A percentile compares a stretch with the other conserved stretches of the same genome.
These are phyloP conservation scores for Gryllus longicercus DNA, from an alignment of 2,888 invertebrate species.

Conservation along the genomic window DNA sequence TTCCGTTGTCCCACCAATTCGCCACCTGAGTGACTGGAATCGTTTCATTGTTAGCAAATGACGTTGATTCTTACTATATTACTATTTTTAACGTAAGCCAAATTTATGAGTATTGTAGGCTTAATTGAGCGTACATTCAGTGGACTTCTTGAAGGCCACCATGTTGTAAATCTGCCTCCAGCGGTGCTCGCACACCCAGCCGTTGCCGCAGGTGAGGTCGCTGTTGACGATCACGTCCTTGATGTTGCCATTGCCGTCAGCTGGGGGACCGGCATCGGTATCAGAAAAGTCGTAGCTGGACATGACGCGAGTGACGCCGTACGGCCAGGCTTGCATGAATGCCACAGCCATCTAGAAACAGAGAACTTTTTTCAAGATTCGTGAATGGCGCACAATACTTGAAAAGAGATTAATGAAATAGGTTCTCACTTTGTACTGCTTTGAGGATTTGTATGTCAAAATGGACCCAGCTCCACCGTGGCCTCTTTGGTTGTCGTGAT, in stretches of 20 bases:
- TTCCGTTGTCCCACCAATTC: too few species aligned
- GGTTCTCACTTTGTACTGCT: constrained; percentile 56
- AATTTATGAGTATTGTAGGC: too few species aligned
- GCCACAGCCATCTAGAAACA: constrained; percentile 64
- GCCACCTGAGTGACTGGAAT: too few species aligned
- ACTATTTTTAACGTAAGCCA: too few species aligned
- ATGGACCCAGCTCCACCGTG: constrained; percentile 61
- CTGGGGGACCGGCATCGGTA: constrained; percentile 62
- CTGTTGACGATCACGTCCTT: constrained; percentile 62
- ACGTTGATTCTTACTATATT: too few species aligned
- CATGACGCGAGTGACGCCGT: constrained; percentile 76
- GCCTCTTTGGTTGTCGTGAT: constrained; percentile 87
- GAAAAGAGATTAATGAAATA: background rate
- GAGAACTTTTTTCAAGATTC: constrained; percentile 26
- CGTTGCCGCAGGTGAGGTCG: constrained; percentile 64
- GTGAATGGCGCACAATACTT: background rate
- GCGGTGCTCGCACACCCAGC: constrained; percentile 82
- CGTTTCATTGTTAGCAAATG: too few species aligned
- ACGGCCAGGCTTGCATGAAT: constrained; percentile 83
- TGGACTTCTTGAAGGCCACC: constrained; percentile 57
- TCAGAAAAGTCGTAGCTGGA: constrained; percentile 73
- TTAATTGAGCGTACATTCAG: too few species aligned
- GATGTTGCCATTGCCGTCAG: constrained; percentile 59
- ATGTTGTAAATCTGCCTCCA: constrained; percentile 79
- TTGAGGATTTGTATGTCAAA: constrained; percentile 65